phyloP scores from a whole-genome alignment of 1,140 invertebrate species.

The Sipha flava region DNA sequence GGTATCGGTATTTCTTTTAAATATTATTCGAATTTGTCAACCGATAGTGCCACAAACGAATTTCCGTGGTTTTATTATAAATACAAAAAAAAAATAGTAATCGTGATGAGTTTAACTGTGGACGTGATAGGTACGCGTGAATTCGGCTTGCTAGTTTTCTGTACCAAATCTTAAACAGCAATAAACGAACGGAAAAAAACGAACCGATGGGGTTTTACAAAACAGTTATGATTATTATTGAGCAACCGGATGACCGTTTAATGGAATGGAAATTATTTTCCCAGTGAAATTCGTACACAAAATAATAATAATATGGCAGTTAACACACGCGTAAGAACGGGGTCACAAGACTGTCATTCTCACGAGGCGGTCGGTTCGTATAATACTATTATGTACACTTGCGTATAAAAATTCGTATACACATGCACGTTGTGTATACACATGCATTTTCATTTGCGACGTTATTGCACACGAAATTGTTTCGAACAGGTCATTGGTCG shows the following conservation, averaged over 20 bases:
- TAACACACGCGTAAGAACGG: neutral
- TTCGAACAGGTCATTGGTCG: neutral
- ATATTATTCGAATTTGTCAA: too few relatives aligned
- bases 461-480: neutral
- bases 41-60: too few relatives aligned
- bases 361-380: neutral
- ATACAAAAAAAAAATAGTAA: too few relatives aligned
- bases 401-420: neutral
- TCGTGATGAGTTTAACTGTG: too few relatives aligned
- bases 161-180: too few relatives aligned
- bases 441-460: neutral
- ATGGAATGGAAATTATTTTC: constrained; percentile 4
- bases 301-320: neutral
- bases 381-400: neutral
- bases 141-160: too few relatives aligned
- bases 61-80: too few relatives aligned
- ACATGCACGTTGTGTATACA: neutral
- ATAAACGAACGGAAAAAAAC: neutral
- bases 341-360: constrained; percentile 12
- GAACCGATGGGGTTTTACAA: neutral
- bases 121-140: too few relatives aligned
- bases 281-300: neutral
- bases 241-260: neutral
- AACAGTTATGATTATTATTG: neutral
- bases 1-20: too few relatives aligned